Evolutionary conservation across 2,888 invertebrate genomes (phyloP), one percentile per base, ranked within the genome.

Genomic region (Allophyes oxyacanthae): DNA sequence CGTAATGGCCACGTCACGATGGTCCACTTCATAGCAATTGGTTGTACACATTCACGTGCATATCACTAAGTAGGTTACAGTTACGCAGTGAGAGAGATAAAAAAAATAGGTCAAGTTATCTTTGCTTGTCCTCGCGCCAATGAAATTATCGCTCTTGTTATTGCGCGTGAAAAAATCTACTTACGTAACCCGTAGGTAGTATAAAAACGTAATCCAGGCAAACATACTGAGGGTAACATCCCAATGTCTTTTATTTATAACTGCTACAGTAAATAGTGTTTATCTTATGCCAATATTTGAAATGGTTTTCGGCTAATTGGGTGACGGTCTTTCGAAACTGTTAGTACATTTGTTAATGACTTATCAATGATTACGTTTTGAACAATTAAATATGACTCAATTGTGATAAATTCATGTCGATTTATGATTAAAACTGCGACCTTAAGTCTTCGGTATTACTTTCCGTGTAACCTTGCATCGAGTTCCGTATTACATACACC

Each of bases 101-200:
- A 94, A 91, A 91, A 94, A 91, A 94, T 94, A 84, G 94, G 94
- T 93, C 94, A 94, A 94, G 93, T 92, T 92, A 93, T 94, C 94
- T 92, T 90, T 76, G 83, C 81, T 83, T 86, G 94, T 93, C 94
- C 94, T 94, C 94, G 92, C 81, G 82, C 72, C 88, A 84, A 88
- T 89, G 90, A 88, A 91, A 92, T 91, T 91, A 92, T 90, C 91
- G 81, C 65, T 68, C 78, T 80, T 82, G 83, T 81, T 91, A 91
- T 89, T 91, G 88, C 90, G 91, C 86, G 84, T 89, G 75, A 88
- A 89, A 89, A 78, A 77, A 78, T 64, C 65, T 72, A 49, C 77
- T 92, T 91, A 90, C 86, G 86, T 86, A 91, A 91, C 70, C 49
- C 58, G 52, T 53, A 51, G 62, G 51, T 48, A 60, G 60, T 69